phyloP scores from a whole-genome alignment of 1,140 invertebrate genomes.

The Euschistus heros region DNA sequence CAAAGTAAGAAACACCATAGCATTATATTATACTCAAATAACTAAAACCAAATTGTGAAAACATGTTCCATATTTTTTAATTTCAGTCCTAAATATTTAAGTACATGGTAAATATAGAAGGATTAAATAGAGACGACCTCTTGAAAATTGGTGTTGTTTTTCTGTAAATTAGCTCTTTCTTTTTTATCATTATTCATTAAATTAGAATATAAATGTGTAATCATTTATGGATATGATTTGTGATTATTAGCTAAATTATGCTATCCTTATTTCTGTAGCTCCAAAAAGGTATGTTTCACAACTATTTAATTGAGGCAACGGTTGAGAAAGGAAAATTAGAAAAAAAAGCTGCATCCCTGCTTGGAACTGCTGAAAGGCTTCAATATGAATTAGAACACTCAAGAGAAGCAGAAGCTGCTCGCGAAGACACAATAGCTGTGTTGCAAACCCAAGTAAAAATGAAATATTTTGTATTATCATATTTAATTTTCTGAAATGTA shows the following conservation, averaged over 20 bases:
- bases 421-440: conserved; percentile 29
- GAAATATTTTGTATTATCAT: background rate
- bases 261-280: too few relatives aligned
- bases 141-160: too few relatives aligned
- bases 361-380: conserved; percentile 28
- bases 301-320: conserved; percentile 28
- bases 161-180: too few relatives aligned
- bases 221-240: background rate
- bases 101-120: too few relatives aligned
- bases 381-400: conserved; percentile 32
- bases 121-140: too few relatives aligned
- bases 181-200: too few relatives aligned
- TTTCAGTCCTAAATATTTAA: too few relatives aligned
- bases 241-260: too few relatives aligned
- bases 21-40: too few relatives aligned
- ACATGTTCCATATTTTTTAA: too few relatives aligned
- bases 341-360: conserved; percentile 28
- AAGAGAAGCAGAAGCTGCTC: conserved; percentile 27
- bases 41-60: too few relatives aligned
- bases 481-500: background rate
- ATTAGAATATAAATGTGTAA: background rate
- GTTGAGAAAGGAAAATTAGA: conserved; percentile 29
- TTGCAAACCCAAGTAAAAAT: conserved; percentile 18
- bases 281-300: conserved; percentile 7
- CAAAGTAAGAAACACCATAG: too few relatives aligned